A percentile compares a stretch with the other conserved stretches of the same genome.
phyloP scores from a whole-genome alignment of 2,113 vertebrate genomes.

The Macrotis lagotis region DNA sequence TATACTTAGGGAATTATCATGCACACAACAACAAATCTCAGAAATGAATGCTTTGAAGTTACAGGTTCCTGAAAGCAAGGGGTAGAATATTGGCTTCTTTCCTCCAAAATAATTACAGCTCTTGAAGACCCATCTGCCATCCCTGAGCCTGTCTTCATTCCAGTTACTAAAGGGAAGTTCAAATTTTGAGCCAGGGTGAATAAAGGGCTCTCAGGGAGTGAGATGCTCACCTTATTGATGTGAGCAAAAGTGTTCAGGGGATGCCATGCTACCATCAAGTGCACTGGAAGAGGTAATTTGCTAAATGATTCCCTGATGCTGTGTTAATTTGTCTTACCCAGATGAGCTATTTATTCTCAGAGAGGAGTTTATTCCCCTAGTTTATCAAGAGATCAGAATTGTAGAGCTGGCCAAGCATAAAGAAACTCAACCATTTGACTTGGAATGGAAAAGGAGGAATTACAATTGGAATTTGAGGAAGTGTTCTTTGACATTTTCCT shows the following conservation, averaged over 20 bases:
- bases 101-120: slow-evolving; percentile 8
- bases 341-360: slow-evolving; percentile 49
- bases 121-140: slow-evolving; percentile 16
- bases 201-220: slow-evolving; percentile 54
- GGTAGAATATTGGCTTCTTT: background rate
- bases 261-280: background rate
- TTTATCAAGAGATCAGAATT: background rate
- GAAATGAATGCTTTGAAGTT: slow-evolving; percentile 38
- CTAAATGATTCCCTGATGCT: slow-evolving; percentile 44
- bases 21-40: background rate
- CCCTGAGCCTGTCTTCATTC: slow-evolving; percentile 43
- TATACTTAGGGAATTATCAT: slow-evolving; percentile 15
- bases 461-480: background rate
- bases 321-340: slow-evolving; percentile 64
- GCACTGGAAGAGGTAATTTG: slow-evolving; percentile 56
- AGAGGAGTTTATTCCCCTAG: background rate
- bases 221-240: slow-evolving; percentile 41
- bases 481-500: background rate
- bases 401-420: background rate
- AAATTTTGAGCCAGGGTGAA: slow-evolving; percentile 38
- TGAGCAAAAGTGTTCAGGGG: slow-evolving; percentile 26
- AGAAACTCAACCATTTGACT: background rate
- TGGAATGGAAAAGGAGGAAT: background rate
- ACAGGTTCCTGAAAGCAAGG: slow-evolving; percentile 26
- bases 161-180: slow-evolving; percentile 40